Base-by-base conservation (phyloP, 2,113 vertebrate species). In the Lota lota region DNA sequence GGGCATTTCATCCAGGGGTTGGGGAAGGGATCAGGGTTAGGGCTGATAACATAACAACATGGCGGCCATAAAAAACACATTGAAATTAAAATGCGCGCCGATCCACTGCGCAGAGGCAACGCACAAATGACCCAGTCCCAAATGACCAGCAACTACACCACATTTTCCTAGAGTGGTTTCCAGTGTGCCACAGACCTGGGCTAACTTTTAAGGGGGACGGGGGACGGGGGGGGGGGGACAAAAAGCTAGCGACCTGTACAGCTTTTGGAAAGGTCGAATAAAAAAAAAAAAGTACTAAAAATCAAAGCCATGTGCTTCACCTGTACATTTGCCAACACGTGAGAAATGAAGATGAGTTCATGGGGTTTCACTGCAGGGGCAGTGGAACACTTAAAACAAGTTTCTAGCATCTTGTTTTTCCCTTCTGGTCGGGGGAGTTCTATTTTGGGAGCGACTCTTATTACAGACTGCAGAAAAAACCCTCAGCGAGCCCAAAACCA, bases 1-100 rank as follows among this genome's bases (percentile, higher is more conserved):
- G 76, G 73, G 64, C 10, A 18, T 72, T 74, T 67, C 33, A 66
- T 68, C 16, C 28, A 33, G 2, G n/a, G 16, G 53, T 2, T 4
- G 53, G 53, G 53, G 53, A 14, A 53, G n/a, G 53, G n/a, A 5
- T 56, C 53, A 56, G 53, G 18, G 53, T 16, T 6, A 50, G 40
- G 40, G 12, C 40, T 5, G 3, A 18, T 16, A 14, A n/a, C n/a
- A 17, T n/a, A 0, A 47, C 40, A 47, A 47, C 40, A 47, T 14
- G 12, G 40, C 40, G 2, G 40, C 40, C 40, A 10, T 47, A 47
- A 14, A 47, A 10, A 47, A 12, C 40, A 47, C 40, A 1, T 11
- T 47, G 7, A 47, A 12, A 12, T 47, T 47, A 14, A 33, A 33
- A 33, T 33, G 28, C 28, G 28, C 7, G 28, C 28, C 7, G 28